These are phyloP conservation scores for Erebia epiphron DNA, from an alignment of 2,888 invertebrate species.

Conservation along the genomic window DNA sequence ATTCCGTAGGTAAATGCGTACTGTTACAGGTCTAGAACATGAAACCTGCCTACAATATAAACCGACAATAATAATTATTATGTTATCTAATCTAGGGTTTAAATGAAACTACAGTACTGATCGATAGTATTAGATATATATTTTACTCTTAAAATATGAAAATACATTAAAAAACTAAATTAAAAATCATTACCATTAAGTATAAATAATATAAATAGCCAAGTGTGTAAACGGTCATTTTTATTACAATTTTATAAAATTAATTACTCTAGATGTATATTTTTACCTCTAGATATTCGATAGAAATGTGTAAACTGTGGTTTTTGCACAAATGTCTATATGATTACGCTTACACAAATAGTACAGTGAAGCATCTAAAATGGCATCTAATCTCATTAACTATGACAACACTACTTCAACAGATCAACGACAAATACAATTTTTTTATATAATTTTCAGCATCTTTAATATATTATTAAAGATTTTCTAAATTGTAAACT, in stretches of 20 bases:
- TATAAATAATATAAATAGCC: slow-evolving; percentile 44
- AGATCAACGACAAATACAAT: slow-evolving; percentile 10
- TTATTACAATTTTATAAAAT: slow-evolving; percentile 35
- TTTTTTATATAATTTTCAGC: neutral
- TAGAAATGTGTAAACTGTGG: slow-evolving; percentile 1
- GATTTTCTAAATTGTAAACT: too few relatives aligned
- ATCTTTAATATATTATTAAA: too few relatives aligned
- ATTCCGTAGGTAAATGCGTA: too few relatives aligned
- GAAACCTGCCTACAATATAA: too few relatives aligned
- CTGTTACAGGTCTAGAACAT: too few relatives aligned
- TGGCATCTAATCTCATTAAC: slow-evolving; percentile 35
- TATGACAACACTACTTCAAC: slow-evolving; percentile 35
- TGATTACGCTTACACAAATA: slow-evolving; percentile 32
- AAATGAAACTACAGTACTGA: slow-evolving; percentile 44
- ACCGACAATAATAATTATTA: too few relatives aligned
- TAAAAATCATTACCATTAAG: slow-evolving; percentile 40
- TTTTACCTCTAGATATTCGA: slow-evolving; percentile 19
- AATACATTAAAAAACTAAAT: slow-evolving; percentile 50
- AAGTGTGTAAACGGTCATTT: slow-evolving; percentile 35
- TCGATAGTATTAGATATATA: slow-evolving; percentile 45
- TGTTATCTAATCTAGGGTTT: neutral
- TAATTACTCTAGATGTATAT: slow-evolving; percentile 23
- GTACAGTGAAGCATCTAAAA: slow-evolving; percentile 40
- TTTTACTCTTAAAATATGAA: slow-evolving; percentile 54
- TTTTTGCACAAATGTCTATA: slow-evolving; percentile 13